Conservation (phyloP, 2,113 vertebrate genomes). For the Ctenomys sociabilis region DNA sequence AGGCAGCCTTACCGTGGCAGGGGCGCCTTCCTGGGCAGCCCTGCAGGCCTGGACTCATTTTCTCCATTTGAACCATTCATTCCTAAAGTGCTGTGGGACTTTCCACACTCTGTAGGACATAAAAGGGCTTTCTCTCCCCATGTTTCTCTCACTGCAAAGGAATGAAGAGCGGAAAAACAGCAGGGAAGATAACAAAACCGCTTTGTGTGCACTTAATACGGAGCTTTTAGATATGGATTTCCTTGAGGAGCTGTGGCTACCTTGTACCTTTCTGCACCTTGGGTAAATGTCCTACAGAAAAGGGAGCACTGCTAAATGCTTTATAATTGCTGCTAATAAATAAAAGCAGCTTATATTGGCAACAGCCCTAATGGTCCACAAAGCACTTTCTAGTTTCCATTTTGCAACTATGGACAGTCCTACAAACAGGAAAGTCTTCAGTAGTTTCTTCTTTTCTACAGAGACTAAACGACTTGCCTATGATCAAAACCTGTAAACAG, state of each 20-base stretch:
- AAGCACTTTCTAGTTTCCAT: background rate
- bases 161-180: conserved; percentile 53
- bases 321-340: conserved; percentile 25
- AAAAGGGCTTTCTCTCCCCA: conserved; percentile 55
- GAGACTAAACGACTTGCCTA: background rate
- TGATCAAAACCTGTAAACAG: conserved; percentile 25
- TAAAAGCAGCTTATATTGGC: conserved; percentile 1
- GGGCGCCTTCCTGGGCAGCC: background rate
- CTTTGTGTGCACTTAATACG: conserved; percentile 4
- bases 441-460: background rate
- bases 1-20: background rate
- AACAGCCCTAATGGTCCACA: background rate
- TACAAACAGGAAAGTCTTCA: background rate
- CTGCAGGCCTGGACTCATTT: background rate
- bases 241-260: background rate
- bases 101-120: conserved; percentile 29
- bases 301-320: background rate
- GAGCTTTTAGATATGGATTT: background rate
- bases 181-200: conserved; percentile 45
- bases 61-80: conserved; percentile 15
- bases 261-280: background rate
- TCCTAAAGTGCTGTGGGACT: conserved; percentile 60
- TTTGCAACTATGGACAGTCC: background rate
- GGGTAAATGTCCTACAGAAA: conserved; percentile 22
- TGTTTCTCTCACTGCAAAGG: conserved; percentile 65